Percentiles rank a stretch among this genome's conserved stretches.
These are phyloP conservation scores for Syrphus vitripennis DNA, from an alignment of 2,888 invertebrate genomes.

Conservation along the genomic window DNA sequence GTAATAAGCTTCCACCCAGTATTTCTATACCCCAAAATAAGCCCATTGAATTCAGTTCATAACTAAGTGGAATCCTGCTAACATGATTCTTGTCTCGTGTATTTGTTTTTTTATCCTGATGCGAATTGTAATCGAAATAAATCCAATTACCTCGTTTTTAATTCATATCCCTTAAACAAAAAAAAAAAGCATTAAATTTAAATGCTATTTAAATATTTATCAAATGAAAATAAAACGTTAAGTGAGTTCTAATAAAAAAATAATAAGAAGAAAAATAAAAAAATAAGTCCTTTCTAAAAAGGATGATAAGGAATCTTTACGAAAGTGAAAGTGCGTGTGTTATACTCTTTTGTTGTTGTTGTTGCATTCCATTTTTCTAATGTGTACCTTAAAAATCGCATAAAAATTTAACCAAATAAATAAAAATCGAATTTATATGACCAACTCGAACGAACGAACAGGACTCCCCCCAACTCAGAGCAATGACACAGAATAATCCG, in stretches of 20 bases:
- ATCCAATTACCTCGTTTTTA: background rate
- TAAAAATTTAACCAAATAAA: slow-evolving; percentile 13
- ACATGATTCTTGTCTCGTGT: slow-evolving; percentile 52
- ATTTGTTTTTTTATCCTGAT: background rate
- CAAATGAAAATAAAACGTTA: slow-evolving; percentile 38
- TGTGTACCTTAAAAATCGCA: slow-evolving; percentile 50
- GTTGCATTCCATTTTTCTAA: background rate
- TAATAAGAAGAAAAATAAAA: background rate
- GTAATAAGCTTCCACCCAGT: slow-evolving; percentile 48
- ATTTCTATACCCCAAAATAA: background rate
- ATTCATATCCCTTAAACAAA: background rate
- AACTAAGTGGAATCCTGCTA: slow-evolving; percentile 44
- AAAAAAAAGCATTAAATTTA: background rate
- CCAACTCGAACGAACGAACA: background rate
- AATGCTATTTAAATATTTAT: background rate
- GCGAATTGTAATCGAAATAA: background rate
- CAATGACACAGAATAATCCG: slow-evolving; percentile 37
- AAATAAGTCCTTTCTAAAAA: background rate
- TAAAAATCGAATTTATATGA: background rate
- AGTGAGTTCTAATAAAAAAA: slow-evolving; percentile 49
- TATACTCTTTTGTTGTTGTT: background rate
- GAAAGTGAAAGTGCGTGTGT: slow-evolving; percentile 43
- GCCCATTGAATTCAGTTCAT: slow-evolving; percentile 40
- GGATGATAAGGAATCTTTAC: background rate
- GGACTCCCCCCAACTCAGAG: background rate